phyloP scores from a whole-genome alignment of 2,888 invertebrate species.

The Sphinx pinastri region DNA sequence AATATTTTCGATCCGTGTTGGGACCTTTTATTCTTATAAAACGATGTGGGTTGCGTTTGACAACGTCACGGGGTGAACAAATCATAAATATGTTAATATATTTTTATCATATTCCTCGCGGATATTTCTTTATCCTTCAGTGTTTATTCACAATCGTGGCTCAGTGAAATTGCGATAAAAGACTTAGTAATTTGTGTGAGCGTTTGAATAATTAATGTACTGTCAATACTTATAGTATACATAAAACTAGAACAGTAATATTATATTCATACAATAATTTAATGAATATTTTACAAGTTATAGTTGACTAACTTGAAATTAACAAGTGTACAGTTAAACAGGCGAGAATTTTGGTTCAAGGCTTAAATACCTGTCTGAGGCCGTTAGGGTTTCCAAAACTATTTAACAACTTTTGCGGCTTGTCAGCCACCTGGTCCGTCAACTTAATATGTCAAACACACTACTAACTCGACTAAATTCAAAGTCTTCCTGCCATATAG shows the following conservation, averaged over 20 bases:
- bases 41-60: slow-evolving; percentile 10
- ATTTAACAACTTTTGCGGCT: slow-evolving; percentile 6
- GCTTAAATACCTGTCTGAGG: not conserved
- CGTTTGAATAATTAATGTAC: not conserved
- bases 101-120: slow-evolving; percentile 7
- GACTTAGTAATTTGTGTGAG: not conserved
- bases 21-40: slow-evolving; percentile 11
- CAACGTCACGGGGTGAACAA: slow-evolving; percentile 21
- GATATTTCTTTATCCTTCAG: not conserved
- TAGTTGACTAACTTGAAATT: not conserved
- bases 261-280: no score
- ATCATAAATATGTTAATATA: slow-evolving; percentile 10
- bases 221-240: no score
- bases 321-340: not conserved
- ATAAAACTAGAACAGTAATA: no score
- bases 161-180: not conserved
- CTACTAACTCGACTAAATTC: not conserved
- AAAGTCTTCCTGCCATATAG: not conserved
- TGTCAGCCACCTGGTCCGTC: not conserved
- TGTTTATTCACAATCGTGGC: not conserved
- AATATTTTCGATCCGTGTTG: slow-evolving; percentile 5
- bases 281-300: not conserved
- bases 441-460: slow-evolving; percentile 7
- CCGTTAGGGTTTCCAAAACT: slow-evolving; percentile 5
- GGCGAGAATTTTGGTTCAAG: not conserved